Percentiles rank a stretch among this genome's conserved stretches.
Evolutionary conservation across 2,113 vertebrate species (phyloP).

Genomic region (Dasyurus viverrinus): DNA sequence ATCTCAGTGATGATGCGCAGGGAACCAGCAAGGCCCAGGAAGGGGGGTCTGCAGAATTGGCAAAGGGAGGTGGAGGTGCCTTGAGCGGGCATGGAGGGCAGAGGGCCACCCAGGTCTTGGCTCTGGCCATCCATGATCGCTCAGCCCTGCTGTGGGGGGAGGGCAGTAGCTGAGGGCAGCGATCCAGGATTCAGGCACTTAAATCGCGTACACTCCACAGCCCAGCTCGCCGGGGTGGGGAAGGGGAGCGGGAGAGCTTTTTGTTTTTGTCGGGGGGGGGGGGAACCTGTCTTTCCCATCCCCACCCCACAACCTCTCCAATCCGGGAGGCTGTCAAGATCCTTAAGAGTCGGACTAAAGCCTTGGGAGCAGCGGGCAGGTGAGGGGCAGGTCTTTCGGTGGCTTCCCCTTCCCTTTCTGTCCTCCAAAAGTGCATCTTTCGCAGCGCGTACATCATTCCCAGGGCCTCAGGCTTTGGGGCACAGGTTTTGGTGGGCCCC

Average conservation of each 20-base stretch:
- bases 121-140: not conserved
- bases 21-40: not conserved
- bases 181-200: conserved; percentile 76
- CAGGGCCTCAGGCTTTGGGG: not conserved
- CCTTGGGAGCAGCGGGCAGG: not conserved
- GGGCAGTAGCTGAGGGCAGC: conserved; percentile 16
- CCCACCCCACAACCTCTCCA: not conserved
- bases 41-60: not conserved
- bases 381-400: not conserved
- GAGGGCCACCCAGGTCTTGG: not conserved
- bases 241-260: not conserved
- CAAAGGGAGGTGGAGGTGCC: not conserved
- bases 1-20: not conserved
- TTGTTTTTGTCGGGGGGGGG: not conserved
- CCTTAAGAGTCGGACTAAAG: not conserved
- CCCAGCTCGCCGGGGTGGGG: not conserved
- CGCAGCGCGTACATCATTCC: conserved; percentile 79
- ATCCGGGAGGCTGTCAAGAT: not conserved
- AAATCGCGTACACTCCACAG: conserved; percentile 41
- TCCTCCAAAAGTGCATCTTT: conserved; percentile 78
- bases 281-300: not conserved
- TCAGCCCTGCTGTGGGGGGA: not conserved
- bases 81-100: not conserved
- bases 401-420: not conserved
- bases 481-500: not conserved